These are phyloP conservation scores for Columba guinea DNA, from an alignment of 2,797 vertebrate genomes.

Conservation along the genomic window DNA sequence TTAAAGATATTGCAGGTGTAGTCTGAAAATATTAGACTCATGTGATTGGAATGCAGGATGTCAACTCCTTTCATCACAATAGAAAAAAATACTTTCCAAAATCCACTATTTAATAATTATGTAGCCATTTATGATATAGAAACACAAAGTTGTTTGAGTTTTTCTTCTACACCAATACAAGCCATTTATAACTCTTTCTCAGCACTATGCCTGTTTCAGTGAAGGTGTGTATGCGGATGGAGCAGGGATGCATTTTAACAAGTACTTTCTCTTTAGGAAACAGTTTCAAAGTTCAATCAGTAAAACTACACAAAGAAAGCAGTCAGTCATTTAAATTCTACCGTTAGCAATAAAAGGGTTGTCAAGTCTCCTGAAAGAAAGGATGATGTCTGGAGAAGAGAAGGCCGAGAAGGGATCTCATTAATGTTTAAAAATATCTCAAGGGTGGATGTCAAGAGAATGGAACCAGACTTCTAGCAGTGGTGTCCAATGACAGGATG, in stretches of 20 bases:
- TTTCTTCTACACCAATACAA: neutral
- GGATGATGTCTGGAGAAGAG: neutral
- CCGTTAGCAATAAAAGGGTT: neutral
- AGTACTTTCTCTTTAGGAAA: neutral
- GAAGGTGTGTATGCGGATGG: neutral
- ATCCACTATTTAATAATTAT: neutral
- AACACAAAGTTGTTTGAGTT: neutral
- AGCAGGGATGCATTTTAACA: neutral
- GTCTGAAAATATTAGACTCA: constrained; percentile 19
- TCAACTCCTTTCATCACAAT: neutral
- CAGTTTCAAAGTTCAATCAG: neutral
- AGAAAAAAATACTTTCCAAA: neutral
- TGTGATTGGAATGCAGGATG: neutral
- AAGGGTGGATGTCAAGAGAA: too few species aligned
- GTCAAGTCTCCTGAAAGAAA: neutral
- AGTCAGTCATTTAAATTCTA: neutral
- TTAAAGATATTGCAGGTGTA: constrained; percentile 26
- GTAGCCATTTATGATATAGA: neutral
- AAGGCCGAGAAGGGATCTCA: too few species aligned
- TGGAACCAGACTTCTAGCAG: too few species aligned
- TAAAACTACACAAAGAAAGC: neutral
- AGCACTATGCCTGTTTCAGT: neutral
- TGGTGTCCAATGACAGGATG: too few species aligned
- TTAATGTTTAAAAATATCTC: too few species aligned
- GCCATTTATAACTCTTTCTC: neutral